Evolutionary conservation across 2,113 vertebrate genomes (phyloP), one percentile per base, ranked within the genome.

Genomic region (Catharus bicknelli): DNA sequence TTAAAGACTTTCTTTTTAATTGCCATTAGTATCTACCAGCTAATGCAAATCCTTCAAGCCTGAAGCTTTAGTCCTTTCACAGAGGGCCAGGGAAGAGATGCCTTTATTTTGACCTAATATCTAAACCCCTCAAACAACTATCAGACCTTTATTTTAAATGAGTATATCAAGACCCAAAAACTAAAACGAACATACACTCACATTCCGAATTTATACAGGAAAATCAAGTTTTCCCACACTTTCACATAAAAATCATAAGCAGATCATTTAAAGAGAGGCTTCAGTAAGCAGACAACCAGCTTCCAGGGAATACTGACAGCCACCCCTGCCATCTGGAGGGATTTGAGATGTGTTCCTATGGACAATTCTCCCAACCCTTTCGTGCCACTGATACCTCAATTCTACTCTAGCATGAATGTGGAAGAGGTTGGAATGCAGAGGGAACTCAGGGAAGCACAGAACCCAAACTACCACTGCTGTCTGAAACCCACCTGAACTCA

Each of bases 341-440:
- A 53, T 16, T 55, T 45, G 5, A 38, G 25, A n/a, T 0, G 1
- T 21, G 29, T 13, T 86, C 34, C 45, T 32, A 15, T 1, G 9
- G 42, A 53, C 38, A 74, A 27, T 2, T 10, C 26, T 43, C 26
- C 7, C 13, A 63, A 63, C 1, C 11, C 20, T 73, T n/a, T 36
- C 0, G 0, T 26, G 57, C 45, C 47, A 36, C 25, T 36, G 53
- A 34, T 54, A 22, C 38, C 29, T 13, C n/a, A 10, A 3, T 82
- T 54, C 59, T 45, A 27, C 21, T 69, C 27, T n/a, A 48, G 16
- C 18, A 19, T 1, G 2, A 43, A 16, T 0, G 0, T 20, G 54
- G 68, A 77, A 61, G 34, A 73, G 25, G 16, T 3, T 53, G 62
- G n/a, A 62, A 86, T 19, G 58, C 43, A 76, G 30, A 78, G 25